Evolutionary conservation across 1,140 invertebrate species (phyloP), one percentile per base, ranked within the genome.

Genomic region (Andrena cerasifolii): DNA sequence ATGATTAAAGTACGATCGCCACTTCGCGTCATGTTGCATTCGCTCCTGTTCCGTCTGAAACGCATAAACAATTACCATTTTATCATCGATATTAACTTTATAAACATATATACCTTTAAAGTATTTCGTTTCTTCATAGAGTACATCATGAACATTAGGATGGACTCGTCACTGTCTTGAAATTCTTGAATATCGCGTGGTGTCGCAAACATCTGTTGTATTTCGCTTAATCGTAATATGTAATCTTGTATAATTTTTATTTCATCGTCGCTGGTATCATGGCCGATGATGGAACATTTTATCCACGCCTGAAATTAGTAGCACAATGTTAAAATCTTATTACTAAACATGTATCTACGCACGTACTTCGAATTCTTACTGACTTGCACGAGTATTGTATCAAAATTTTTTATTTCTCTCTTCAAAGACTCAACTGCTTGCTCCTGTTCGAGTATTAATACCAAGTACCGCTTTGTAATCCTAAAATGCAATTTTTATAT

Each of bases 261-360:
- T 28, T 91, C 86, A 28, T 74, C 54, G 14, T 80, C 79, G 18
- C 84, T 82, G n/a, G 66, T 47, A 33, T 89, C 82, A 40, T 79
- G 71, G 18, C 80, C 82, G 47, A 92, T 78, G n/a, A 93, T 84
- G 66, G 82, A 90, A 53, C 91, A 89, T 74, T 91, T 90, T 59
- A 93, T 74, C 91, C 91, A 93, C 36, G 87, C 89, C 90, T 93
- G 43, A 77, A 84, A 79, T 77, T 83, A 54, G 7, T 47, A n/a
- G 28, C n/a, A 36, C 40, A 7, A 68, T 43, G 6, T 63, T 45
- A 45, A 76, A 43, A 47, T 6, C n/a, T 45, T 45, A 33, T 58
- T 26, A 14, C 1, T 31, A 28, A 45, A 80, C 5, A 18, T 31
- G 28, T 56, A 31, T 16, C 14, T 8, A 10, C 0, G 5, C 26